These are phyloP conservation scores for Corydoras sp. DNA, from an alignment of 2,113 vertebrate genomes.

Conservation along the genomic window DNA sequence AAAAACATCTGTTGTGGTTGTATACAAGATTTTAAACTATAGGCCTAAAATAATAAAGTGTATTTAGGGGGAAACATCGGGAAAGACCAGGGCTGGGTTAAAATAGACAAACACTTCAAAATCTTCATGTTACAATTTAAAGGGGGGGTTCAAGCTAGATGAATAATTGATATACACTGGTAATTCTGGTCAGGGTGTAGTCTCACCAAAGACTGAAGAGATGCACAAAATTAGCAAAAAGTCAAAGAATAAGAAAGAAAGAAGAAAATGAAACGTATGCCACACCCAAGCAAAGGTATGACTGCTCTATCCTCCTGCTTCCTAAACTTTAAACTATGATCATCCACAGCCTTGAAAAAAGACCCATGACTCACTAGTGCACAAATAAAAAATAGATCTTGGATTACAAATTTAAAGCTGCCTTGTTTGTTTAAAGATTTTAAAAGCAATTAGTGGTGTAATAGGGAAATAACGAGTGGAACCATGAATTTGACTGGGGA, in stretches of 20 bases:
- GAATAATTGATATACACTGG: too few species aligned
- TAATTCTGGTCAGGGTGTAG: too few species aligned
- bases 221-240: not conserved
- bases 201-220: too few species aligned
- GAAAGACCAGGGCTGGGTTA: too few species aligned
- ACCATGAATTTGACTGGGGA: conserved; percentile 19
- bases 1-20: not conserved
- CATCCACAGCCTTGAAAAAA: conserved; percentile 58
- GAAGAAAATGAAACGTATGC: not conserved
- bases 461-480: not conserved
- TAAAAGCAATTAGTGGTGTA: conserved; percentile 3
- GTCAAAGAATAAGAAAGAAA: not conserved
- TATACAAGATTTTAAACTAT: not conserved
- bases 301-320: conserved; percentile 6
- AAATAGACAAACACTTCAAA: too few species aligned
- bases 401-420: conserved; percentile 37
- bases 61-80: too few species aligned
- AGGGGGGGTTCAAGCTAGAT: too few species aligned
- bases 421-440: conserved; percentile 17
- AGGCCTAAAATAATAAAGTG: not conserved
- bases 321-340: conserved; percentile 49
- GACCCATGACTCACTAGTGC: conserved; percentile 61
- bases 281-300: conserved; percentile 15
- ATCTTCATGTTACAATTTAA: too few species aligned
- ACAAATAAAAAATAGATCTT: conserved; percentile 57